A percentile compares a stretch with the other conserved stretches of the same genome.
These are phyloP conservation scores for Phaethon lepturus DNA, from an alignment of 2,113 vertebrate genomes.

Conservation along the genomic window DNA sequence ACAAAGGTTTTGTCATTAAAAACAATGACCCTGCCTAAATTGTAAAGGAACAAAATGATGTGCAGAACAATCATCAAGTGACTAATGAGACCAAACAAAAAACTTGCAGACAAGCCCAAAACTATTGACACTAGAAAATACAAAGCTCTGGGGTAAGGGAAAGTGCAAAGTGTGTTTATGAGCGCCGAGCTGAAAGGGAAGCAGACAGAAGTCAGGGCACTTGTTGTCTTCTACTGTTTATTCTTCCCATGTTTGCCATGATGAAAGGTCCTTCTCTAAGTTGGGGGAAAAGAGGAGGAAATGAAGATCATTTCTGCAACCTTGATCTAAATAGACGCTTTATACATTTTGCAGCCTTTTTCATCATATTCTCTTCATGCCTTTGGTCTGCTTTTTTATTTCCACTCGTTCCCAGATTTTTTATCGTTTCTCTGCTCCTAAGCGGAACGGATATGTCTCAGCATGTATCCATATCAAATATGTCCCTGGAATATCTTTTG, in stretches of 20 bases:
- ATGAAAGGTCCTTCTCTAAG: background rate
- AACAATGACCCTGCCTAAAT: background rate
- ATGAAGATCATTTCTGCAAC: background rate
- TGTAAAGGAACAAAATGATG: conserved; percentile 12
- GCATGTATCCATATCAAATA: too few species aligned
- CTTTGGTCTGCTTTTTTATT: background rate
- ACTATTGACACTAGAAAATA: background rate
- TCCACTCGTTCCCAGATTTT: fast-evolving
- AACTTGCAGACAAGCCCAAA: conserved; percentile 17
- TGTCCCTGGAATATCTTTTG: background rate
- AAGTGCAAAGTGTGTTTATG: background rate
- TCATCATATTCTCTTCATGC: background rate
- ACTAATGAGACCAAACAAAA: conserved; percentile 38
- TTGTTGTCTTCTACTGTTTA: background rate
- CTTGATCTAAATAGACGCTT: background rate
- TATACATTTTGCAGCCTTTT: background rate
- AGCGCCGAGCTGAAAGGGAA: background rate
- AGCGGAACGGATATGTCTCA: fast-evolving
- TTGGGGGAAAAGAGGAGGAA: background rate
- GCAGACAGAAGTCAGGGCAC: background rate
- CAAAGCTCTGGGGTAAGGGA: conserved; percentile 38
- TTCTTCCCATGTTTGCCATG: background rate
- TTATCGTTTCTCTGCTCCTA: background rate
- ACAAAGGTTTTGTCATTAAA: conserved; percentile 24
- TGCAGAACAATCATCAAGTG: conserved; percentile 1